phyloP scores from a whole-genome alignment of 2,888 invertebrate genomes.

The Anarsia innoxiella region DNA sequence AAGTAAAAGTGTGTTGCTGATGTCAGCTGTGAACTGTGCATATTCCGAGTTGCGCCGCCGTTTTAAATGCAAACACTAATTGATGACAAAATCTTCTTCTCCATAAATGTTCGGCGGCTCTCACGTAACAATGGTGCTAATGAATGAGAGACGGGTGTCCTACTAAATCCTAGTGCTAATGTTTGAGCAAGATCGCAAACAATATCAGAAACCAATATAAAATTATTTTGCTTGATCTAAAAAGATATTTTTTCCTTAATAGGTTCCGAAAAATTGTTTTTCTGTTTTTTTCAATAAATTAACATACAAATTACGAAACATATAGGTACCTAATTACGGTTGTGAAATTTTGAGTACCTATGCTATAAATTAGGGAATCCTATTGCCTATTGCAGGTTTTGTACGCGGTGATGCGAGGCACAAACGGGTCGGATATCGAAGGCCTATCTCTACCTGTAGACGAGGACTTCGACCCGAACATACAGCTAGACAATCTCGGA shows the following conservation, averaged over 20 bases:
- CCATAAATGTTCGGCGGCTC: conserved; percentile 29
- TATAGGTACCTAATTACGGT: neutral
- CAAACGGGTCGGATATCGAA: conserved; percentile 66
- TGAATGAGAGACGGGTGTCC: too few species aligned
- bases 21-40: conserved; percentile 41
- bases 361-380: neutral
- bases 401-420: conserved; percentile 75
- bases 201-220: too few species aligned
- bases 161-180: neutral
- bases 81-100: conserved; percentile 46
- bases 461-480: conserved; percentile 84
- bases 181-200: too few species aligned
- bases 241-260: neutral
- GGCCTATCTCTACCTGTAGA: conserved; percentile 72
- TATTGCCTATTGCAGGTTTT: conserved; percentile 77
- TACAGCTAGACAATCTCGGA: conserved; percentile 80
- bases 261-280: too few species aligned
- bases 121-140: conserved; percentile 55
- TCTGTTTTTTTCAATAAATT: too few species aligned
- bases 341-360: neutral
- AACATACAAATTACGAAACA: neutral
- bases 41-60: conserved; percentile 18
- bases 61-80: conserved; percentile 47
- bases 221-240: neutral
- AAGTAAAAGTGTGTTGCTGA: conserved; percentile 27